Evolutionary conservation across 2,888 invertebrate genomes (phyloP).

Genomic region (Pollenia angustigena): DNA sequence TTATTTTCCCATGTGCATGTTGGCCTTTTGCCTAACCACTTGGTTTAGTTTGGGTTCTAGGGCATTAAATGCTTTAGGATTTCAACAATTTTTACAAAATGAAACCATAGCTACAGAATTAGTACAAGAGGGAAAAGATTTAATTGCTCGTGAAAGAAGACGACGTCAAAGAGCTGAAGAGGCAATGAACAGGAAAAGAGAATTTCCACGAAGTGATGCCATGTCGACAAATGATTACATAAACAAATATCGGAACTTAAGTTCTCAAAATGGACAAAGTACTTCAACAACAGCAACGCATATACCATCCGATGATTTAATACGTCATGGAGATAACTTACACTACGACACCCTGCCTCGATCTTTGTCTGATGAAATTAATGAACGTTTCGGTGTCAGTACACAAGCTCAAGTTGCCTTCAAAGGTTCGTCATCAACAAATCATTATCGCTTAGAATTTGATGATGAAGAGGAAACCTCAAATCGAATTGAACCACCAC

Average conservation of each 20-base stretch:
- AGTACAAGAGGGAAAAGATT: constrained; percentile 96
- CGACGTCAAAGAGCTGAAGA: constrained; percentile 93
- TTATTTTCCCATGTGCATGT: constrained; percentile 98
- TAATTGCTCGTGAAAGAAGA: constrained; percentile 94
- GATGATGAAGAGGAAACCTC: constrained; percentile 82
- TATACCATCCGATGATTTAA: constrained; percentile 86
- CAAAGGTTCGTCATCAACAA: constrained; percentile 76
- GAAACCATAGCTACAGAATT: constrained; percentile 97
- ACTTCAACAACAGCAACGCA: constrained; percentile 49
- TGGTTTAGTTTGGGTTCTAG: constrained; percentile 97
- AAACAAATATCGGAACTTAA: constrained; percentile 79
- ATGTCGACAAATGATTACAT: constrained; percentile 77
- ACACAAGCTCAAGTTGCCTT: constrained; percentile 85
- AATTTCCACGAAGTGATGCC: constrained; percentile 79
- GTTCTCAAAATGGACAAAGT: constrained; percentile 59
- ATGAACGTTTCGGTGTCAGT: constrained; percentile 88
- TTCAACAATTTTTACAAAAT: constrained; percentile 98
- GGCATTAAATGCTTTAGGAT: constrained; percentile 94
- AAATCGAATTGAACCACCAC: constrained; percentile 87
- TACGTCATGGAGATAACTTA: constrained; percentile 90
- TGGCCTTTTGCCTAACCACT: constrained; percentile 96
- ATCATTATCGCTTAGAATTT: constrained; percentile 73
- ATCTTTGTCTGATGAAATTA: constrained; percentile 86
- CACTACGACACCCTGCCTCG: constrained; percentile 88
- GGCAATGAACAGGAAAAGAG: constrained; percentile 88